Percentiles rank a stretch among this genome's conserved stretches.
Evolutionary conservation across 2,113 vertebrate genomes (phyloP).

Genomic region (Nothocercus nigrocapillus): DNA sequence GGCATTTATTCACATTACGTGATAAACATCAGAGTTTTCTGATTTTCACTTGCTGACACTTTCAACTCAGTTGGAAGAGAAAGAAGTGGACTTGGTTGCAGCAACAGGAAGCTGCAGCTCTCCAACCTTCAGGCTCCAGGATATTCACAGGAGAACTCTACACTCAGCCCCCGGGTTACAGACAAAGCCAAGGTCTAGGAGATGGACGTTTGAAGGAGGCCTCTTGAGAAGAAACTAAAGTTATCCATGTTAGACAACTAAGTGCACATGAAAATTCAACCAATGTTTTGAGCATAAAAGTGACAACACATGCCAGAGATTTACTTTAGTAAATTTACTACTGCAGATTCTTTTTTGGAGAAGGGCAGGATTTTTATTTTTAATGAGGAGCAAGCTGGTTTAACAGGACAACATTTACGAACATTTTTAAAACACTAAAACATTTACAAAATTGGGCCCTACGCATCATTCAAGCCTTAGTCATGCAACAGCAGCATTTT

Average conservation of each 20-base stretch:
- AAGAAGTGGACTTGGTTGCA: neutral
- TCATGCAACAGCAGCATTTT: neutral
- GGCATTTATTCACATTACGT: neutral
- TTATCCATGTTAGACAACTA: neutral
- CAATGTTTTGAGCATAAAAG: neutral
- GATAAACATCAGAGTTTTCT: neutral
- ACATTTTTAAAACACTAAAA: neutral
- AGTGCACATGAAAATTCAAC: neutral
- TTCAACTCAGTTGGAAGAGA: neutral
- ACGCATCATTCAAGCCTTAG: constrained; percentile 2
- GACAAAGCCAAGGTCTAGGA: neutral
- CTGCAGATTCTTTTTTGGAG: neutral
- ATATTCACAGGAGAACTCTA: neutral
- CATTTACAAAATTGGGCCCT: neutral
- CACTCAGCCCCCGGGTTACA: neutral
- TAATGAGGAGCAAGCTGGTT: neutral
- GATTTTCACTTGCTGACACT: no score
- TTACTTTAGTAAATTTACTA: neutral
- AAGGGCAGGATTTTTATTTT: neutral
- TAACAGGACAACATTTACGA: neutral
- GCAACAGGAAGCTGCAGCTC: neutral
- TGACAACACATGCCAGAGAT: neutral
- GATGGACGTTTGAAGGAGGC: neutral
- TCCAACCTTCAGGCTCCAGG: neutral
- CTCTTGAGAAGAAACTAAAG: neutral